Percentiles rank a stretch among this genome's conserved stretches.
Conservation (phyloP, 2,797 vertebrate genomes). For the Neopelma chrysocephalum region DNA sequence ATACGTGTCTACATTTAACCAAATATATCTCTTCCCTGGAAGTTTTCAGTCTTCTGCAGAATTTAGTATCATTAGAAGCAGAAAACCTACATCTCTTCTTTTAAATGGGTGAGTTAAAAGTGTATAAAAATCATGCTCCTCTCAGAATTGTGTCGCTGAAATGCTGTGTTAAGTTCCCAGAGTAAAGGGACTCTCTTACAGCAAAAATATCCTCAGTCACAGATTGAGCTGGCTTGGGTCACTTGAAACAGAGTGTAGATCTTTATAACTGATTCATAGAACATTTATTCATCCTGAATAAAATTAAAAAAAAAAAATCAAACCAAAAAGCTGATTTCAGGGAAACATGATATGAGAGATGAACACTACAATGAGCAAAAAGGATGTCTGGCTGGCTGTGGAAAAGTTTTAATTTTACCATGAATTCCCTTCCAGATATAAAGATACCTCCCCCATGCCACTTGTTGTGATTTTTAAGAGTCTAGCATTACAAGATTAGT, state of each 20-base stretch:
- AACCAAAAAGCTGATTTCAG: neutral
- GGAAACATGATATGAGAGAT: neutral
- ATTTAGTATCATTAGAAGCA: neutral
- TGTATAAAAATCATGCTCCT: neutral
- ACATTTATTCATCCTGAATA: neutral
- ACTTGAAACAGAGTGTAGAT: neutral
- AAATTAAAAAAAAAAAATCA: neutral
- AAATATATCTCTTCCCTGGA: neutral
- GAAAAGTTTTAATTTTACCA: neutral
- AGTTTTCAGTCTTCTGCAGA: neutral
- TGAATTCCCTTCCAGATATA: neutral
- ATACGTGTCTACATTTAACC: neutral
- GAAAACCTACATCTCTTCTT: neutral
- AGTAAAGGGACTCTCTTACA: neutral
- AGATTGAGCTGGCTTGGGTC: neutral
- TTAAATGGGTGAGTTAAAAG: neutral
- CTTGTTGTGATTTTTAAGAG: neutral
- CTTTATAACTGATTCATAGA: neutral
- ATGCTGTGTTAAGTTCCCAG: neutral
- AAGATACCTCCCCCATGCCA: neutral
- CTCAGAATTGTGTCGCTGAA: neutral
- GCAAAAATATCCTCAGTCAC: neutral
- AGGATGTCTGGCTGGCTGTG: neutral
- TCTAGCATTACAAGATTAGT: neutral
- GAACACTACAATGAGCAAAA: neutral